Percentiles rank a stretch among this genome's conserved stretches.
Conservation (phyloP, 2,797 vertebrate genomes). For the Atherinosoma microstoma region DNA sequence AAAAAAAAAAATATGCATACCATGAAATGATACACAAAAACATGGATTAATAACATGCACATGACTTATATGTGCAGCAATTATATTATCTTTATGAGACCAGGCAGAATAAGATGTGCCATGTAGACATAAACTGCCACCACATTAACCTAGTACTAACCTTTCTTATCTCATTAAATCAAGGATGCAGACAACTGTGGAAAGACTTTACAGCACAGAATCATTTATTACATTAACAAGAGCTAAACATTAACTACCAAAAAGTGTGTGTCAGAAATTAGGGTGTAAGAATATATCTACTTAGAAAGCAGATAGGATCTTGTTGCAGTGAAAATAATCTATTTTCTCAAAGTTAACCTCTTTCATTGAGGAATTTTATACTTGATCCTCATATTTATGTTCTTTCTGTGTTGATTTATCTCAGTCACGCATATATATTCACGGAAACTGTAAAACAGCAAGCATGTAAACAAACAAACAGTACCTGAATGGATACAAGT, state of each 20-base stretch:
- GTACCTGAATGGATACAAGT: no score
- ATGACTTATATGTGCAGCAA: not conserved
- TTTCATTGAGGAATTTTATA: not conserved
- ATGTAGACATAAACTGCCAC: not conserved
- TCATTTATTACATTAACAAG: not conserved
- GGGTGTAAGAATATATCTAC: not conserved
- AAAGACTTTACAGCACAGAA: not conserved
- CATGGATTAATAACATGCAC: not conserved
- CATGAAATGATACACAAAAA: not conserved
- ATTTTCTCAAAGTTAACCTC: not conserved
- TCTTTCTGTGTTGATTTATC: no score
- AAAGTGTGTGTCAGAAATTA: not conserved
- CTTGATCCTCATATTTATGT: not conserved
- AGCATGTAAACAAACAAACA: no score
- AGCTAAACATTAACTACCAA: not conserved
- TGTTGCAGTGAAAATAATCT: not conserved
- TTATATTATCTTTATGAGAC: not conserved
- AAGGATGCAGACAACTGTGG: not conserved
- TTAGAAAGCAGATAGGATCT: not conserved
- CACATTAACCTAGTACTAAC: not conserved
- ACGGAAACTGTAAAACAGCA: no score
- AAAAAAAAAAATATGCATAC: no score
- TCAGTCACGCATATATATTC: no score
- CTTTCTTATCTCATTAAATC: not conserved
- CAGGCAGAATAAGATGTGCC: not conserved